These are phyloP conservation scores for Dascillus cervinus DNA, from an alignment of 2,888 invertebrate genomes.

Conservation along the genomic window DNA sequence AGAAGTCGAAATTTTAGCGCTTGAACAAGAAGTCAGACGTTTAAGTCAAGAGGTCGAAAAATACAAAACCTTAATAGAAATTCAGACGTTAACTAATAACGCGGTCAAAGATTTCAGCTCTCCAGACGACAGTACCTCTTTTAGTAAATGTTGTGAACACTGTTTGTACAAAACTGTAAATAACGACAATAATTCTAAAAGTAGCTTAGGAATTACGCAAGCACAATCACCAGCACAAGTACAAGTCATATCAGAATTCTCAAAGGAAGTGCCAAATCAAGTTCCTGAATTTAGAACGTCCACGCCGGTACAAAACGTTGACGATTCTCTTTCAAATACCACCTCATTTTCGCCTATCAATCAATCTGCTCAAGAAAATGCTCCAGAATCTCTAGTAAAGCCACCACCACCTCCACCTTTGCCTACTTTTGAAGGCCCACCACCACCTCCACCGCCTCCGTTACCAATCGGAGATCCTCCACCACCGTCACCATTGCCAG, in stretches of 20 bases:
- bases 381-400: conserved; percentile 6
- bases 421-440: conserved; percentile 27
- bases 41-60: conserved; percentile 51
- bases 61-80: conserved; percentile 50
- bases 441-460: conserved; percentile 35
- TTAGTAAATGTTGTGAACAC: conserved; percentile 29
- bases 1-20: conserved; percentile 34
- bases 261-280: not conserved
- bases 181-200: conserved; percentile 11
- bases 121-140: conserved; percentile 33
- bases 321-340: not conserved
- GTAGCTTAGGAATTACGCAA: not conserved
- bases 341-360: conserved; percentile 11
- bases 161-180: conserved; percentile 17
- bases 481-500: conserved; percentile 39
- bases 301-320: not conserved
- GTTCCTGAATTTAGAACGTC: not conserved
- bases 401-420: conserved; percentile 20
- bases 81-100: conserved; percentile 48
- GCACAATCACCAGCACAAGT: not conserved
- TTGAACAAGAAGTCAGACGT: conserved; percentile 47
- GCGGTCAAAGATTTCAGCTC: conserved; percentile 47
- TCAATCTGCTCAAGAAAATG: conserved; percentile 7
- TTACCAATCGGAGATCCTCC: conserved; percentile 35
- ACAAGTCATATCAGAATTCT: not conserved